Conservation (phyloP, 2,797 vertebrate genomes). For the Helostoma temminkii region DNA sequence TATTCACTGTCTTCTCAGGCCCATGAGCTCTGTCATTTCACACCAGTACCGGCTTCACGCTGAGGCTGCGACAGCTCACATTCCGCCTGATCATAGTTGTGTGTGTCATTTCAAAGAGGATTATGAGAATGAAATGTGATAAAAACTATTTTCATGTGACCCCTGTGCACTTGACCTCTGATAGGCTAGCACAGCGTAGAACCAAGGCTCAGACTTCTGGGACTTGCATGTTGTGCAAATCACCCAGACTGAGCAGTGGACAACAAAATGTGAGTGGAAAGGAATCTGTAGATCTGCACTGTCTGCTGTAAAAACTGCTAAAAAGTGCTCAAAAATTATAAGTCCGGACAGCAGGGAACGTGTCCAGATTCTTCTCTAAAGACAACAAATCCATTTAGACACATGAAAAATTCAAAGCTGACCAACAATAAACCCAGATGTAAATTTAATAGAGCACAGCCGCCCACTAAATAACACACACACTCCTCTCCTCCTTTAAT, state of each 20-base stretch:
- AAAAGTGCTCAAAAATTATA: not conserved
- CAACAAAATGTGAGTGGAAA: not conserved
- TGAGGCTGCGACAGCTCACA: slow-evolving; percentile 63
- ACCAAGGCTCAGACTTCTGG: slow-evolving; percentile 47
- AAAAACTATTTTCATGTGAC: slow-evolving; percentile 82
- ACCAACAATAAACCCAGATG: slow-evolving; percentile 30
- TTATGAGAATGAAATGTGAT: slow-evolving; percentile 83
- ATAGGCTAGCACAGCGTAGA: slow-evolving; percentile 39
- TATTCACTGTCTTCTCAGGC: slow-evolving; percentile 32
- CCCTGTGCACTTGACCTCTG: slow-evolving; percentile 77
- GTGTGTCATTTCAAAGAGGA: slow-evolving; percentile 83
- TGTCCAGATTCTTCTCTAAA: not conserved
- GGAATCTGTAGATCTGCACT: not conserved
- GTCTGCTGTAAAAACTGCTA: too few species aligned
- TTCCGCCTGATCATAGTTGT: slow-evolving; percentile 81
- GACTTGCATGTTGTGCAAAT: slow-evolving; percentile 21
- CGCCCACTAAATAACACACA: slow-evolving; percentile 7
- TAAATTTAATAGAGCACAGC: slow-evolving; percentile 23
- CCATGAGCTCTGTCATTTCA: slow-evolving; percentile 58
- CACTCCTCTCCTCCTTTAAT: slow-evolving; percentile 49
- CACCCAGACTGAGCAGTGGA: slow-evolving; percentile 9
- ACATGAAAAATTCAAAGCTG: slow-evolving; percentile 23
- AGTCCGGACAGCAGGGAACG: not conserved
- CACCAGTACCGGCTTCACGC: slow-evolving; percentile 44
- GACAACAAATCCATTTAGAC: slow-evolving; percentile 12